A percentile compares a stretch with the other conserved stretches of the same genome.
Evolutionary conservation across 2,888 invertebrate genomes (phyloP).

Genomic region (Tupiocoris notatus): DNA sequence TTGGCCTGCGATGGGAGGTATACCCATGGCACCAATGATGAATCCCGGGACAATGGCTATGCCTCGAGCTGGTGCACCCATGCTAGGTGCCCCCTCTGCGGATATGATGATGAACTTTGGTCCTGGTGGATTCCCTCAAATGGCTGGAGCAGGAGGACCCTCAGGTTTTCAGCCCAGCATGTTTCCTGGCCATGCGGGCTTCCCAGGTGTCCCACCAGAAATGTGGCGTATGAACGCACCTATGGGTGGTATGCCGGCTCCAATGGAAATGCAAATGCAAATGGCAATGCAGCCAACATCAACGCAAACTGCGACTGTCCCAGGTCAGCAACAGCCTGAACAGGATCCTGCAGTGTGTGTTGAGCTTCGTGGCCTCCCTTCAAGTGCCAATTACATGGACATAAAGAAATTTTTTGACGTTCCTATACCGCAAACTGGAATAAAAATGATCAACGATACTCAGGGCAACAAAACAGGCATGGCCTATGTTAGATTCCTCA

Average conservation of each 20-base stretch:
- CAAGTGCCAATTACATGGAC: slow-evolving; percentile 72
- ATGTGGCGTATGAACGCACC: slow-evolving; percentile 34
- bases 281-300: background rate
- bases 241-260: background rate
- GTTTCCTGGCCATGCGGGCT: slow-evolving; percentile 7
- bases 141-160: background rate
- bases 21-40: slow-evolving; percentile 38
- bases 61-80: slow-evolving; percentile 26
- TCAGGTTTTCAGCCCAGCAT: slow-evolving; percentile 14
- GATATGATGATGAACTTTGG: slow-evolving; percentile 16
- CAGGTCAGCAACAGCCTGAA: slow-evolving; percentile 1
- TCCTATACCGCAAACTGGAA: slow-evolving; percentile 63
- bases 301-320: background rate
- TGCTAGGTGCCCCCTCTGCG: slow-evolving; percentile 10
- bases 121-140: slow-evolving; percentile 9
- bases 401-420: slow-evolving; percentile 76
- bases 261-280: background rate
- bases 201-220: slow-evolving; percentile 8
- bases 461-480: slow-evolving; percentile 76
- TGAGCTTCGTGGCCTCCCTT: slow-evolving; percentile 71
- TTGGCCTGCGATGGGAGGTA: slow-evolving; percentile 42
- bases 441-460: slow-evolving; percentile 81
- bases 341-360: slow-evolving; percentile 59
- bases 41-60: slow-evolving; percentile 39
- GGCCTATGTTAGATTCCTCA: slow-evolving; percentile 75